These are phyloP conservation scores for Gorsachius goisagi DNA, from an alignment of 2,113 vertebrate species.

Conservation along the genomic window DNA sequence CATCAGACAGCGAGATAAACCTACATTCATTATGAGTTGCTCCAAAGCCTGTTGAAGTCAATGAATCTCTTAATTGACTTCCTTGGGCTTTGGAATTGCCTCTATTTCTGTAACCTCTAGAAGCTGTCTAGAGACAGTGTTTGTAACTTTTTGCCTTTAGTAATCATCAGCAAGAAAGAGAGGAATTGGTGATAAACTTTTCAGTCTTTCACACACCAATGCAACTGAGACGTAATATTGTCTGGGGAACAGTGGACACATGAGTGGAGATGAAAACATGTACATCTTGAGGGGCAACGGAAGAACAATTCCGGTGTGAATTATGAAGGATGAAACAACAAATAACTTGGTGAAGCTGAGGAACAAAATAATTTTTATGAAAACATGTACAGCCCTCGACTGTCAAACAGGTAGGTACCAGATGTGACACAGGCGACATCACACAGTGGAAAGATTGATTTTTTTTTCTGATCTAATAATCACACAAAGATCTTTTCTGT, in stretches of 20 bases:
- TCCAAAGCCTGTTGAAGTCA: neutral
- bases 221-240: neutral
- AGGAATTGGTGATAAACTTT: neutral
- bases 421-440: neutral
- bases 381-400: neutral
- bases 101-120: neutral
- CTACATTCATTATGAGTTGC: neutral
- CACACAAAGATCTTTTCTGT: fast-evolving
- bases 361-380: neutral
- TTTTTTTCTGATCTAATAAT: neutral
- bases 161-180: neutral
- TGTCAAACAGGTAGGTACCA: neutral
- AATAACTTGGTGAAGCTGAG: neutral
- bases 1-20: neutral
- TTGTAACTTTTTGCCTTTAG: neutral
- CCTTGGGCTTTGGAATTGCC: neutral
- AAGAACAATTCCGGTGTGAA: neutral
- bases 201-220: neutral
- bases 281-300: neutral
- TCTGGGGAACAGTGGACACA: neutral
- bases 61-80: neutral
- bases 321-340: neutral
- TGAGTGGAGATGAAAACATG: neutral
- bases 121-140: neutral
- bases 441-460: neutral